These are phyloP conservation scores for Cherax quadricarinatus DNA, from an alignment of 1,140 invertebrate species.

Conservation along the genomic window DNA sequence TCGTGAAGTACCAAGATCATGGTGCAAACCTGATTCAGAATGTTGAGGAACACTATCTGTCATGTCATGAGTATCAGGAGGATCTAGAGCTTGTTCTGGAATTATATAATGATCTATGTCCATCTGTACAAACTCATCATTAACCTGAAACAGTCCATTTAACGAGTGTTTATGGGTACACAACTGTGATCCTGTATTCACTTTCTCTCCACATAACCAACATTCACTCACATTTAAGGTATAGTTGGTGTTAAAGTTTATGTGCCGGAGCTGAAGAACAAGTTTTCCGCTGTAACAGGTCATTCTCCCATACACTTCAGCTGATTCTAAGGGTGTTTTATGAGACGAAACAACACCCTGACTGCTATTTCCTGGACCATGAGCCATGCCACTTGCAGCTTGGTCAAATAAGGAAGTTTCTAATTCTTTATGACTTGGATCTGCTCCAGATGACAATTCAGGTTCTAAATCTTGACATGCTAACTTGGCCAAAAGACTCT, in stretches of 20 bases:
- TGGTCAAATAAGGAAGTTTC: slow-evolving; percentile 60
- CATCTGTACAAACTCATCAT: slow-evolving; percentile 71
- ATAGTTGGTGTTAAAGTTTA: slow-evolving; percentile 71
- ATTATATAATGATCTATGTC: slow-evolving; percentile 72
- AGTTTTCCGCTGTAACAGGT: slow-evolving; percentile 61
- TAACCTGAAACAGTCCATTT: slow-evolving; percentile 72
- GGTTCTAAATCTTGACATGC: slow-evolving; percentile 59
- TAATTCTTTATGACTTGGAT: slow-evolving; percentile 48
- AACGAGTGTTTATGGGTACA: slow-evolving; percentile 72
- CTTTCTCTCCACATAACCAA: slow-evolving; percentile 72
- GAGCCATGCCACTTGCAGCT: slow-evolving; percentile 4
- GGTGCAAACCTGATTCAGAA: slow-evolving; percentile 44
- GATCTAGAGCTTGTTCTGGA: slow-evolving; percentile 69
- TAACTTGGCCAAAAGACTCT: slow-evolving; percentile 58
- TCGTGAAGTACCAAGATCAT: slow-evolving; percentile 29
- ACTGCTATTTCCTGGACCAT: slow-evolving; percentile 14
- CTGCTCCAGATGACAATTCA: slow-evolving; percentile 47
- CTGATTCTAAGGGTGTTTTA: slow-evolving; percentile 44
- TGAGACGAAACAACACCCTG: slow-evolving; percentile 27
- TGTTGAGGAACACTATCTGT: slow-evolving; percentile 38
- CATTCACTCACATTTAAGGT: slow-evolving; percentile 72
- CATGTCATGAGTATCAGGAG: slow-evolving; percentile 45
- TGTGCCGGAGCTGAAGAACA: slow-evolving; percentile 51
- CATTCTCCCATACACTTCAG: slow-evolving; percentile 61
- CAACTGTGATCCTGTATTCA: slow-evolving; percentile 64